Conservation (phyloP, 2,113 vertebrate species). For the Myodes glareolus region DNA sequence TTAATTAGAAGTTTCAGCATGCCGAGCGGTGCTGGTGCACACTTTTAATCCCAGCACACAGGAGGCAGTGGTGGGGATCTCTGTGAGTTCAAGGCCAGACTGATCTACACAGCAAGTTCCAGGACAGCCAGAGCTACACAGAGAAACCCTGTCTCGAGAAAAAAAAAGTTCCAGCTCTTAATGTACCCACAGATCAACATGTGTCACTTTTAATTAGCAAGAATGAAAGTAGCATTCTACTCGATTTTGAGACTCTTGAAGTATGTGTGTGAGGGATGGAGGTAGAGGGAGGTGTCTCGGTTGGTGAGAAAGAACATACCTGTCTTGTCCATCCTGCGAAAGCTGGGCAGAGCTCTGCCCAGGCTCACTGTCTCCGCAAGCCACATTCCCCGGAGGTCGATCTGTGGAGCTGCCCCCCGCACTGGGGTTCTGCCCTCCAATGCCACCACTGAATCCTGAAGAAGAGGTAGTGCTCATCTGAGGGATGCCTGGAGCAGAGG, state of each 20-base stretch:
- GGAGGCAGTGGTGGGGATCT: too few relatives aligned
- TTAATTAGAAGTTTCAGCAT: neutral
- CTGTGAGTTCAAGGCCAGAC: too few relatives aligned
- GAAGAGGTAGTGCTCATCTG: conserved; percentile 84
- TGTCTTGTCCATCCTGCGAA: conserved; percentile 87
- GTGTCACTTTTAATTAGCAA: neutral
- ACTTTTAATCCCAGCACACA: too few relatives aligned
- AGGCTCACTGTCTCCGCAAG: conserved; percentile 86
- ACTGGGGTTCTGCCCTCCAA: conserved; percentile 83
- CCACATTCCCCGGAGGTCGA: conserved; percentile 82
- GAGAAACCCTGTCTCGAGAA: too few relatives aligned
- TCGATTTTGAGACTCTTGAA: neutral
- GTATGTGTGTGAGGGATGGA: neutral
- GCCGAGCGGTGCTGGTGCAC: too few relatives aligned
- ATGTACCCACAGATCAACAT: neutral
- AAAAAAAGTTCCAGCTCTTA: neutral
- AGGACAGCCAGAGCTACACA: too few relatives aligned
- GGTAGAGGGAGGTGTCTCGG: neutral
- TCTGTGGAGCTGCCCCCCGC: conserved; percentile 84
- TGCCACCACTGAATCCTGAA: conserved; percentile 83
- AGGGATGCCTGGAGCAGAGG: conserved; percentile 82
- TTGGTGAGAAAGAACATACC: conserved; percentile 74
- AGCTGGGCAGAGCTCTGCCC: conserved; percentile 85
- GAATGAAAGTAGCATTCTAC: neutral
- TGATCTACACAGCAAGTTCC: too few relatives aligned